Percentiles rank a stretch among this genome's conserved stretches.
phyloP scores from a whole-genome alignment of 2,113 vertebrate genomes.

The Ceyx margarethae region DNA sequence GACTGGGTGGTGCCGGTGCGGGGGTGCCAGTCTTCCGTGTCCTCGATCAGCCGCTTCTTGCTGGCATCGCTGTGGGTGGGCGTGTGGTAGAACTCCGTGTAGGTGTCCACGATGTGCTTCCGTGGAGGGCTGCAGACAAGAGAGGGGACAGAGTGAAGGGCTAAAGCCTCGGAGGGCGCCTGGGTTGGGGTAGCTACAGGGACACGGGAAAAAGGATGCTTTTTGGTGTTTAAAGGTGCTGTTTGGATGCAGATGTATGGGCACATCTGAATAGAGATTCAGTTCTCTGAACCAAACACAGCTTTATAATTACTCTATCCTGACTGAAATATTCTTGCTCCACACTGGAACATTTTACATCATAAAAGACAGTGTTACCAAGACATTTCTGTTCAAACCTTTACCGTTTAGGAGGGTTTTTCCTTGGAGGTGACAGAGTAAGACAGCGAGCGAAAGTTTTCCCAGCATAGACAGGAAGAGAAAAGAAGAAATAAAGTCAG shows the following conservation, averaged over 20 bases:
- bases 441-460: constrained; percentile 66
- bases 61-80: constrained; percentile 90
- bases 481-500: constrained; percentile 48
- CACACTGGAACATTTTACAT: neutral
- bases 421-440: constrained; percentile 73
- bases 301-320: neutral
- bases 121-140: constrained; percentile 77
- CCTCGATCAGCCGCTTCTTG: constrained; percentile 92
- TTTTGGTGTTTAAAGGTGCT: fast-evolving
- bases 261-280: neutral
- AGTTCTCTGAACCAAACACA: neutral
- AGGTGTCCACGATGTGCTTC: constrained; percentile 87
- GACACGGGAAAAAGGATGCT: fast-evolving
- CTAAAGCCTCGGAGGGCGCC: fast-evolving
- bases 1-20: constrained; percentile 93
- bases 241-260: neutral
- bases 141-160: neutral
- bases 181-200: fast-evolving
- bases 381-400: neutral
- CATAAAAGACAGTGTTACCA: neutral
- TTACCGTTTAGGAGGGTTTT: constrained; percentile 84
- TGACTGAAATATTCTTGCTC: neutral
- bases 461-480: constrained; percentile 57
- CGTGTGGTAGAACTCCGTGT: constrained; percentile 92
- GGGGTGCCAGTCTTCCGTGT: constrained; percentile 96